Evolutionary conservation across 1,140 invertebrate genomes (phyloP).

Genomic region (Dufourea novaeangliae): DNA sequence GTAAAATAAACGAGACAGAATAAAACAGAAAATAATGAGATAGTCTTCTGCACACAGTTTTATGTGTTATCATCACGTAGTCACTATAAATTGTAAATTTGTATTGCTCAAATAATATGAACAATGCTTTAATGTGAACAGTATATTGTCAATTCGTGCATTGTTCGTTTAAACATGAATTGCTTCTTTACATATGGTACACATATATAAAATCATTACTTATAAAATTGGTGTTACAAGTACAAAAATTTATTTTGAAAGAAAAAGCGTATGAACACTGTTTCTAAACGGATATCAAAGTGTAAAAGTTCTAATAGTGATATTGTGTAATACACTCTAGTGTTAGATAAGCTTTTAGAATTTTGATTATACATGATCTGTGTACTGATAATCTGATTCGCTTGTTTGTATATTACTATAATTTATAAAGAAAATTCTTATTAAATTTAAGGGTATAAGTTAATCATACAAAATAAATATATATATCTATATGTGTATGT

Average conservation of each 20-base stretch:
- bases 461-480: slow-evolving; percentile 62
- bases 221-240: slow-evolving; percentile 43
- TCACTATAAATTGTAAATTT: slow-evolving; percentile 58
- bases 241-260: slow-evolving; percentile 52
- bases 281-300: slow-evolving; percentile 52
- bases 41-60: slow-evolving; percentile 43
- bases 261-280: slow-evolving; percentile 48
- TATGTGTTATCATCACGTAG: slow-evolving; percentile 54
- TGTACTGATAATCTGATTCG: slow-evolving; percentile 68
- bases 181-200: slow-evolving; percentile 20
- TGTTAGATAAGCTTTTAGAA: slow-evolving; percentile 69
- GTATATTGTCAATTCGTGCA: slow-evolving; percentile 42
- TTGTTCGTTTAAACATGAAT: slow-evolving; percentile 41
- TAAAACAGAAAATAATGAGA: slow-evolving; percentile 23
- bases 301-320: slow-evolving; percentile 62
- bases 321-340: slow-evolving; percentile 65
- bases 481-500: slow-evolving; percentile 64
- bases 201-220: slow-evolving; percentile 32
- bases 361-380: slow-evolving; percentile 69
- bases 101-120: slow-evolving; percentile 68
- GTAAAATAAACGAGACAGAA: slow-evolving; percentile 33
- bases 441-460: slow-evolving; percentile 57
- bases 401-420: slow-evolving; percentile 75
- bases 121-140: slow-evolving; percentile 46
- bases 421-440: slow-evolving; percentile 68